These are phyloP conservation scores for Aptenodytes forsteri DNA, from an alignment of 2,113 vertebrate species.

Conservation along the genomic window DNA sequence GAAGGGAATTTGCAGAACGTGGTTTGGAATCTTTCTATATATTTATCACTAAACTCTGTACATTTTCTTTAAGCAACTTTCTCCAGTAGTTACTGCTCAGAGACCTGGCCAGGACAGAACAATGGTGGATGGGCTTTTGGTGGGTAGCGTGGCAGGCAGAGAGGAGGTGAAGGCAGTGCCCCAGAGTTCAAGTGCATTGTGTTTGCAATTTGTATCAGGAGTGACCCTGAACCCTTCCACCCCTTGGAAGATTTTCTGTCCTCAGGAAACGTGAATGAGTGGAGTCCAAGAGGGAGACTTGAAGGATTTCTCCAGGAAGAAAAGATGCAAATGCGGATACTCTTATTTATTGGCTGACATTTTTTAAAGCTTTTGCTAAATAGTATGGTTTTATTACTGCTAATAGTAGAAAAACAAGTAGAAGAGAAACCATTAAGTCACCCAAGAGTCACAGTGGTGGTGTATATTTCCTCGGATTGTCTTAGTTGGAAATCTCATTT, in stretches of 20 bases:
- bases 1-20: neutral
- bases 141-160: rapidly evolving
- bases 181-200: neutral
- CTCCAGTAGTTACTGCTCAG: neutral
- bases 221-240: neutral
- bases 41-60: neutral
- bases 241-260: neutral
- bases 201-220: neutral
- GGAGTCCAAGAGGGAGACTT: neutral
- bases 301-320: neutral
- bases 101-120: neutral
- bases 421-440: neutral
- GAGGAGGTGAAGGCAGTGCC: neutral
- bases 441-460: neutral
- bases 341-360: neutral
- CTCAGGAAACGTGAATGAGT: neutral
- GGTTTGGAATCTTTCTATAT: neutral
- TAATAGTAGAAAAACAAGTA: neutral
- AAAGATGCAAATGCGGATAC: neutral
- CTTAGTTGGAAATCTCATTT: neutral
- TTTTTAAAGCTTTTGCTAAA: neutral
- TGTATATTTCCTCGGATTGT: neutral
- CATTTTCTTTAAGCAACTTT: neutral
- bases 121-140: neutral
- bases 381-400: neutral